phyloP scores from a whole-genome alignment of 2,113 vertebrate species.

The Callionymus lyra region DNA sequence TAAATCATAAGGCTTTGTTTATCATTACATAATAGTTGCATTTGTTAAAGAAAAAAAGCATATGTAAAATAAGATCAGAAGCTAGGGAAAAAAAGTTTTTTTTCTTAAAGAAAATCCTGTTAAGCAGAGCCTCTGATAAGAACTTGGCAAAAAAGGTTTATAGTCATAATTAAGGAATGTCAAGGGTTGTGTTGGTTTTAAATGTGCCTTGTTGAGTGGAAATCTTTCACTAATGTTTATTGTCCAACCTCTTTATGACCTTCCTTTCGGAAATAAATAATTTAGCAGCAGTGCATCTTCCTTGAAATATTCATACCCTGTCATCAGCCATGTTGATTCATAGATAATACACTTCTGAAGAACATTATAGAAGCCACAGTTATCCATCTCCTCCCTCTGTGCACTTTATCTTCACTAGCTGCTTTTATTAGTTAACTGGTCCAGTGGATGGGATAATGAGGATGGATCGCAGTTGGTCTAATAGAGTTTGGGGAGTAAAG shows the following conservation, averaged over 20 bases:
- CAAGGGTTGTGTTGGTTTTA: conserved; percentile 46
- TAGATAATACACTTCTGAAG: conserved; percentile 14
- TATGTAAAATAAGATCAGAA: too few relatives aligned
- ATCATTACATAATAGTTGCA: too few relatives aligned
- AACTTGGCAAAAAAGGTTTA: not conserved
- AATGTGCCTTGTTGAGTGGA: conserved; percentile 34
- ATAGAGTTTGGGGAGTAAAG: conserved; percentile 48
- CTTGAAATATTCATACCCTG: too few relatives aligned
- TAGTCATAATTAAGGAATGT: conserved; percentile 6
- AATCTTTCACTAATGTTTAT: conserved; percentile 25
- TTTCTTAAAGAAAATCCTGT: not conserved
- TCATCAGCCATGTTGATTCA: conserved; percentile 7
- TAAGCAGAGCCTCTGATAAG: not conserved
- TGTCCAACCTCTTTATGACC: conserved; percentile 9
- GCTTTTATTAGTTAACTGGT: conserved; percentile 58
- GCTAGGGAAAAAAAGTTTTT: too few relatives aligned
- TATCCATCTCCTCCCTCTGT: conserved; percentile 47
- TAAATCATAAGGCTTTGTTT: too few relatives aligned
- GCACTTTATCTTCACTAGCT: conserved; percentile 53
- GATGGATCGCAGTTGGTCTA: conserved; percentile 51
- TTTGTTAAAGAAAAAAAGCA: too few relatives aligned
- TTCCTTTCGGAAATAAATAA: conserved; percentile 16
- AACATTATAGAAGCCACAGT: conserved; percentile 19
- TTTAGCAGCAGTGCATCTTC: conserved; percentile 9
- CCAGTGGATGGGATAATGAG: conserved; percentile 53